phyloP scores from a whole-genome alignment of 2,797 vertebrate species.

The Adrianichthys oophorus region DNA sequence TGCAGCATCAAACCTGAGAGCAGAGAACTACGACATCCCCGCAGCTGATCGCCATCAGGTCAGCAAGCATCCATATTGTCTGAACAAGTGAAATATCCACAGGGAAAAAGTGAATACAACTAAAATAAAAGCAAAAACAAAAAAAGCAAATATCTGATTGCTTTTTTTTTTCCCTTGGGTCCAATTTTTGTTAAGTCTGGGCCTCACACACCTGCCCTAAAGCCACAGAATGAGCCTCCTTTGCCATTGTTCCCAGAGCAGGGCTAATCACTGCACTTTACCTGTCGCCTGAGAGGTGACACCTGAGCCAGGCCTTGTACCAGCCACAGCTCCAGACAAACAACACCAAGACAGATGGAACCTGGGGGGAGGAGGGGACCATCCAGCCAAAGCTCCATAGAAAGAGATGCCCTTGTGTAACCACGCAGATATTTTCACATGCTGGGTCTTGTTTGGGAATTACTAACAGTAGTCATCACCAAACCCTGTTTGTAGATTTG shows the following conservation, averaged over 20 bases:
- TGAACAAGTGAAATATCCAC: not conserved
- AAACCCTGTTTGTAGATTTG: constrained; percentile 1
- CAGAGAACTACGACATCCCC: constrained; percentile 87
- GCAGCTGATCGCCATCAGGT: constrained; percentile 78
- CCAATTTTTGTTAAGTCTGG: constrained; percentile 32
- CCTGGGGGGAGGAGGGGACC: constrained; percentile 10
- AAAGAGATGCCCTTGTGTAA: constrained; percentile 38
- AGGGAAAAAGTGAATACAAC: constrained; percentile 7
- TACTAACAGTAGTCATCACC: constrained; percentile 13
- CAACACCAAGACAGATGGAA: constrained; percentile 32
- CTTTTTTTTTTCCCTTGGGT: constrained; percentile 32
- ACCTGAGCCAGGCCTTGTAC: constrained; percentile 66
- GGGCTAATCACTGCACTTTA: constrained; percentile 78
- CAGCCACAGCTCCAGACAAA: constrained; percentile 32
- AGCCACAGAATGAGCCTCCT: constrained; percentile 56
- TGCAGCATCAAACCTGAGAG: constrained; percentile 84
- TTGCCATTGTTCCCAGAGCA: constrained; percentile 63
- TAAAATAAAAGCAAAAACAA: constrained; percentile 10
- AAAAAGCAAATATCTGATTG: constrained; percentile 6
- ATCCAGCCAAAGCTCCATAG: constrained; percentile 19
- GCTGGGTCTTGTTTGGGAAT: constrained; percentile 32
- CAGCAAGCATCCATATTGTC: not conserved
- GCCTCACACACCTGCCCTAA: constrained; percentile 65
- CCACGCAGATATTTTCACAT: constrained; percentile 22
- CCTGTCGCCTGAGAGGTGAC: constrained; percentile 72